phyloP scores from a whole-genome alignment of 1,140 invertebrate genomes.

The Lasioglossum baleicum region DNA sequence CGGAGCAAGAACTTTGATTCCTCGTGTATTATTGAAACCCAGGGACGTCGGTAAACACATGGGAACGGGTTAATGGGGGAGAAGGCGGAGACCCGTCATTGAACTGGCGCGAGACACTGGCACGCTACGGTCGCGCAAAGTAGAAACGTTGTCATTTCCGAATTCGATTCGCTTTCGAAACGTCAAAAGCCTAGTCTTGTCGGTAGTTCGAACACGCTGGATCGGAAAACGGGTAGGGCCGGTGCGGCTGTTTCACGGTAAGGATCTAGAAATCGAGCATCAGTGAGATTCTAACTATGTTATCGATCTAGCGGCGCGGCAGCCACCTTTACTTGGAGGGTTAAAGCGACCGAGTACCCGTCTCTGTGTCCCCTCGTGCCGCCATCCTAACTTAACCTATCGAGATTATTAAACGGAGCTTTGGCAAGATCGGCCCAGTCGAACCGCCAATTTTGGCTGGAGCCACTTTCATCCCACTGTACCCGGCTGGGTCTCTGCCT shows the following conservation, averaged over 20 bases:
- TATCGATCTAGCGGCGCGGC: constrained; percentile 38
- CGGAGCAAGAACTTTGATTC: not conserved
- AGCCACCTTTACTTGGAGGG: constrained; percentile 18
- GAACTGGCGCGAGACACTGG: not conserved
- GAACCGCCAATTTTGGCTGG: constrained; percentile 57
- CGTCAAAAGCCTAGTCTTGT: not conserved
- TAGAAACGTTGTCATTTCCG: constrained; percentile 28
- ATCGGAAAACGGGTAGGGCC: not conserved
- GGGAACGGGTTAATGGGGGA: not conserved
- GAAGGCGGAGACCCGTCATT: no score
- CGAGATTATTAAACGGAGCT: constrained; percentile 63
- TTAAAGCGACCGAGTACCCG: constrained; percentile 39
- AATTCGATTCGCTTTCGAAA: constrained; percentile 33
- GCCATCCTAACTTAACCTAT: constrained; percentile 28
- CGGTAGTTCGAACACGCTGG: not conserved
- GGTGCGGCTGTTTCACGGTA: not conserved
- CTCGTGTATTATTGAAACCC: not conserved
- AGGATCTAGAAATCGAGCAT: constrained; percentile 27
- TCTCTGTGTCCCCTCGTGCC: constrained; percentile 12
- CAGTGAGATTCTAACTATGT: constrained; percentile 27
- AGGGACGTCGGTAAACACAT: not conserved
- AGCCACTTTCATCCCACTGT: constrained; percentile 44
- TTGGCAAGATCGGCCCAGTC: constrained; percentile 58
- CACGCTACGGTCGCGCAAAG: not conserved
- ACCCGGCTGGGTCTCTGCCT: constrained; percentile 5